Base-by-base conservation (phyloP, 1,140 invertebrate species). In the Calosoma granatense region DNA sequence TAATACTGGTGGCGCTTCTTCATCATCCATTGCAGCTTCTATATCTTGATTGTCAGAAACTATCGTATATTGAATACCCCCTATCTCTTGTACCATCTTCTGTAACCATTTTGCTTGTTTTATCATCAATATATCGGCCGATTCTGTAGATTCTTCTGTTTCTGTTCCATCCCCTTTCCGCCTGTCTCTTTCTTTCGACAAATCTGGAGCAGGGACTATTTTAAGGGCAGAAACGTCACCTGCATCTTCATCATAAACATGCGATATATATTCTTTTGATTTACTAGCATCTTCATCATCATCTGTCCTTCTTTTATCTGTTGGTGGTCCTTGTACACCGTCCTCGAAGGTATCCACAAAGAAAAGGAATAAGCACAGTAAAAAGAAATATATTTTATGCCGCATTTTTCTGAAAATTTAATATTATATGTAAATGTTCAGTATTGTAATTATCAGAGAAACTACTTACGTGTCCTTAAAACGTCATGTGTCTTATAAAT, bases 1-100 rank as follows among this genome's bases (percentile, higher is more conserved):
- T 47, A 47, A 47, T 4, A 12, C 4, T 9, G 9, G 70, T n/a
- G 73, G 74, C 41, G 76, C 72, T 56, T 78, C 75, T 51, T 69
- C 60, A 57, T 74, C 74, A 67, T 77, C 63, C 30, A 43, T 55
- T 41, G 58, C 57, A 58, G 54, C 53, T 43, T 64, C 59, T 51
- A 58, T 20, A 36, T 65, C 58, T 47, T 60, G 39, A 53, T n/a
- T 60, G 17, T 61, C 56, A 55, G 41, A 56, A 23, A 58, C 41
- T 47, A 63, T 23, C 12, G 60, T 43, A 62, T 61, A 59, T 59
- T 63, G 60, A 15, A 68, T 17, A 43, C 59, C 55, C 30, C 64
- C 62, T 17, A 70, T 61, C 51, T 68, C 64, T 59, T 70, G 63
- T 2, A 66, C 63, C 60, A 69, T 67, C 62, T 65, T 64, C 53